phyloP scores from a whole-genome alignment of 2,888 invertebrate species.

The Agrilus biguttatus region DNA sequence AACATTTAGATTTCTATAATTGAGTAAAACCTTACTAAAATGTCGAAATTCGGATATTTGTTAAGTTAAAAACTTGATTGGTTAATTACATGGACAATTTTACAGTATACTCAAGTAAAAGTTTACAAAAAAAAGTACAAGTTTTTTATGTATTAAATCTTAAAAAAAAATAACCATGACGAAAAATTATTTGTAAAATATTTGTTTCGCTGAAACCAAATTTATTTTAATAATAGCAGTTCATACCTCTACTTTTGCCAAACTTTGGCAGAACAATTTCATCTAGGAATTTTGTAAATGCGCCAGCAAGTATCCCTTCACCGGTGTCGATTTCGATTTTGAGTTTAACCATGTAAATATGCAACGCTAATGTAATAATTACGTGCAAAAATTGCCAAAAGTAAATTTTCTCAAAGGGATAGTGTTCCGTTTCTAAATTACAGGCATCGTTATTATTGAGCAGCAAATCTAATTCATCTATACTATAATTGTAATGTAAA shows the following conservation, averaged over 20 bases:
- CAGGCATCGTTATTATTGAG: conserved; percentile 35
- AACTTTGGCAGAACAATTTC: conserved; percentile 32
- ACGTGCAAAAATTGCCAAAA: conserved; percentile 48
- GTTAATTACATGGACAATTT: too few relatives aligned
- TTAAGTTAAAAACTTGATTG: too few relatives aligned
- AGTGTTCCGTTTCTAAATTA: conserved; percentile 32
- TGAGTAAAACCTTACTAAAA: too few relatives aligned
- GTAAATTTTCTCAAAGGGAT: conserved; percentile 45
- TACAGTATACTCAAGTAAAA: too few relatives aligned
- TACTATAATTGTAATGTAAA: conserved; percentile 33
- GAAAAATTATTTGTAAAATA: too few relatives aligned
- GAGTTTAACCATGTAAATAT: conserved; percentile 30
- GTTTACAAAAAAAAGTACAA: too few relatives aligned
- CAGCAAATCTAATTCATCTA: conserved; percentile 37
- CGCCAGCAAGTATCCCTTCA: conserved; percentile 36
- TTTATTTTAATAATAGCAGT: neutral
- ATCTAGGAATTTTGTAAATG: conserved; percentile 39
- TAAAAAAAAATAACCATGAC: too few relatives aligned
- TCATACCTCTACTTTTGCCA: conserved; percentile 31
- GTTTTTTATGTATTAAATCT: too few relatives aligned
- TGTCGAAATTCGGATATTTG: too few relatives aligned
- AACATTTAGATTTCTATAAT: too few relatives aligned
- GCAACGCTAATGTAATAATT: conserved; percentile 36
- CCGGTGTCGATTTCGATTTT: conserved; percentile 26
- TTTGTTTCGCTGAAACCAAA: neutral